Base-by-base conservation (phyloP, 1,140 invertebrate genomes). In the Zeugodacus cucurbitae region DNA sequence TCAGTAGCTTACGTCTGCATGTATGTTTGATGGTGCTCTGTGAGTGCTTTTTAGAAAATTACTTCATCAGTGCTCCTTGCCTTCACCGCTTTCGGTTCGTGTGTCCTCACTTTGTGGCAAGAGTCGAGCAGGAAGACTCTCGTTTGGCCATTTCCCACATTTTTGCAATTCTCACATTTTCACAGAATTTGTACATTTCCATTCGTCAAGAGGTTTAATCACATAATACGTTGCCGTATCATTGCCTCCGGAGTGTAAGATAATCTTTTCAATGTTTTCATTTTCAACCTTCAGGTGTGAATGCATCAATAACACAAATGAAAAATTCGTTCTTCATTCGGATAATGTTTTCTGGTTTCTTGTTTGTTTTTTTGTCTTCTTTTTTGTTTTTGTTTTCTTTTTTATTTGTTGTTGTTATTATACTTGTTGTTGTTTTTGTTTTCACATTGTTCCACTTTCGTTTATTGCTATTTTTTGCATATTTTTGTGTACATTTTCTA, bases 11-110 rank as follows among this genome's bases (percentile, higher is more conserved):
- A 70, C 10, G 0, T 7, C 14, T 29, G 37, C 32, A n/a, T 78
- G 22, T 48, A 26, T 26, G 17, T 67, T 29, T 32, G 62, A 29
- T 67, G n/a, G 62, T 26, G 8, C 3, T 48, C 20, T 74, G 74
- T 82, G 44, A 82, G 74, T 29, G 74, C 74, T 82, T 82, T 82
- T 82, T 82, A 82, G 74, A 82, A 82, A 82, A 82, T 82, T 82
- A 82, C 74, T 82, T 82, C 74, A 48, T 48, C 41, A 54, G 34
- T n/a, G 8, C 26, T 48, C 37, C 14, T 29, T 22, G 41, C 74
- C 34, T 14, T 2, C 48, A 54, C 58, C n/a, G 26, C n/a, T n/a
- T 48, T 48, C 74, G 7, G 14, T 74, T 44, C 44, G 41, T 4
- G 10, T 29, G n/a, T 48, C 41, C 20, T 82, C 41, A 48, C 48